Evolutionary conservation across 2,888 invertebrate genomes (phyloP).

Genomic region (Folsomia manolachei): DNA sequence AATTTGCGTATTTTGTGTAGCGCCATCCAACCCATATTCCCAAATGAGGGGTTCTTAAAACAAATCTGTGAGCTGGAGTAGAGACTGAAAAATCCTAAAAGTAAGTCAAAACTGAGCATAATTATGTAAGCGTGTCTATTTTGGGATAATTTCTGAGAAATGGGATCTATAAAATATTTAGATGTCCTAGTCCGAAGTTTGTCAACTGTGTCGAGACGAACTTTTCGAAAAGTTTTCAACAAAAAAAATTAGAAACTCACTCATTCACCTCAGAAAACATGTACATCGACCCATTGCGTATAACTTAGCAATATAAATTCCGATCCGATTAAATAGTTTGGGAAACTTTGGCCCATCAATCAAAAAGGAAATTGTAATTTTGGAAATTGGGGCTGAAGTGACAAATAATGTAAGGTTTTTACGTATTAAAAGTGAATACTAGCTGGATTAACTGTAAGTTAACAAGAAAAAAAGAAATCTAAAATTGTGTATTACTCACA

Average conservation of each 20-base stretch:
- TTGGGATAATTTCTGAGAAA: conserved; percentile 1
- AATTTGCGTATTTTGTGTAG: conserved; percentile 50
- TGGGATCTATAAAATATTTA: conserved; percentile 4
- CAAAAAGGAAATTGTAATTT: neutral
- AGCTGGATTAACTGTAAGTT: no score
- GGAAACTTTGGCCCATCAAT: neutral
- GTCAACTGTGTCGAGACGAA: conserved; percentile 23
- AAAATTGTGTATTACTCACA: no score
- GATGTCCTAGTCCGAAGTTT: conserved; percentile 30
- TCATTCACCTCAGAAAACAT: no score
- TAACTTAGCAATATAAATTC: neutral
- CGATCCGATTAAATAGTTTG: neutral
- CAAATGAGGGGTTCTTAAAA: conserved; percentile 57
- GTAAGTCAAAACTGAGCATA: no score
- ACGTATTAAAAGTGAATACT: no score
- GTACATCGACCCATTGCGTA: no score
- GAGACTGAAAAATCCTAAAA: conserved; percentile 33
- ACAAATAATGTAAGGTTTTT: no score
- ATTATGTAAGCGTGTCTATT: no score
- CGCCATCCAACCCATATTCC: conserved; percentile 55
- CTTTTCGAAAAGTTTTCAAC: conserved; percentile 16
- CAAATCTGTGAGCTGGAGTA: conserved; percentile 47
- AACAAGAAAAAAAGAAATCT: no score
- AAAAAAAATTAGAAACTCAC: neutral
- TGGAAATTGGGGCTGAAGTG: no score